Evolutionary conservation across 2,113 vertebrate species (phyloP).

Genomic region (Vidua chalybeata): DNA sequence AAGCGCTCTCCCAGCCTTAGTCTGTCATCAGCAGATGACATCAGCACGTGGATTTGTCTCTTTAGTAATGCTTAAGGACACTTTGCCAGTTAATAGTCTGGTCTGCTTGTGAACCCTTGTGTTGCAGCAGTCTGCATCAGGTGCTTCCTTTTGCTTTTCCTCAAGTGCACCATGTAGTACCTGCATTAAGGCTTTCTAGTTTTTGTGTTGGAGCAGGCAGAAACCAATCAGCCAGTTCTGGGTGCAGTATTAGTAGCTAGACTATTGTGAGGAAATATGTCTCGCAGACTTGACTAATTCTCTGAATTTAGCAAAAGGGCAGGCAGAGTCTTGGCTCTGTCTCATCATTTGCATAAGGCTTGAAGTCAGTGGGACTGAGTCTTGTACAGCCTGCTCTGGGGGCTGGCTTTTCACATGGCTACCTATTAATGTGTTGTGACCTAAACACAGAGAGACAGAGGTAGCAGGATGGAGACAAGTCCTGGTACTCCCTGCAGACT

Average conservation of each 20-base stretch:
- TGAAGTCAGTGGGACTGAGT: background rate
- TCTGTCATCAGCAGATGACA: background rate
- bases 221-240: background rate
- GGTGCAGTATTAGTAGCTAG: background rate
- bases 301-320: background rate
- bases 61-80: background rate
- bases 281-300: background rate
- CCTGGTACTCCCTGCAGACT: background rate
- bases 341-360: background rate
- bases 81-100: background rate
- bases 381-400: background rate
- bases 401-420: background rate
- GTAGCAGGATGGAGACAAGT: background rate
- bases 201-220: background rate
- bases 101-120: background rate
- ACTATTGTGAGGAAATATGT: background rate
- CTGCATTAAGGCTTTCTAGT: background rate
- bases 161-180: background rate
- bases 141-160: background rate
- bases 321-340: background rate
- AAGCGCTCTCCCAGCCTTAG: background rate
- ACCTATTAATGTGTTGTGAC: background rate
- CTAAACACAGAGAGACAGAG: background rate
- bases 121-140: background rate
- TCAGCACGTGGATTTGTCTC: background rate